These are phyloP conservation scores for Drosophila yakuba DNA, from an alignment of 1,140 invertebrate genomes.

Conservation along the genomic window DNA sequence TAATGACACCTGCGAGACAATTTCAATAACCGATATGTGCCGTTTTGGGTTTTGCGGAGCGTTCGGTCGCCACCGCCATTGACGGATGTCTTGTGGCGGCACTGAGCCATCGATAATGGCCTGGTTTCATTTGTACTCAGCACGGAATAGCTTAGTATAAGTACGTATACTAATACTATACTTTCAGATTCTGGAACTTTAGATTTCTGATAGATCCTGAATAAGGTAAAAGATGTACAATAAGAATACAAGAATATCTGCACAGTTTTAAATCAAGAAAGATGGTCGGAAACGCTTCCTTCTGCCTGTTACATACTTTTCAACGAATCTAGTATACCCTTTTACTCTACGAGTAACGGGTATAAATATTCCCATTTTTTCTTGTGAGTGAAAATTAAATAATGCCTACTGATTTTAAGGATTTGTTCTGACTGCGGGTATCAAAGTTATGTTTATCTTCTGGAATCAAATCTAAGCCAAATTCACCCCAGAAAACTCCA, in stretches of 20 bases:
- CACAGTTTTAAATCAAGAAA: no score
- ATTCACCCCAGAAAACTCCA: neutral
- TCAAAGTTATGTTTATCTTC: slow-evolving; percentile 12
- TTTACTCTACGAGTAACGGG: no score
- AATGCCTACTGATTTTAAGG: slow-evolving; percentile 16
- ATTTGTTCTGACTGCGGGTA: neutral
- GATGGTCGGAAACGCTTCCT: no score
- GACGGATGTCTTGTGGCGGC: slow-evolving; percentile 41
- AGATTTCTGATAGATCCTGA: no score
- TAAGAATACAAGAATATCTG: no score
- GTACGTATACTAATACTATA: no score
- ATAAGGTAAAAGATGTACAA: no score
- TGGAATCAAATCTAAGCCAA: slow-evolving; percentile 20
- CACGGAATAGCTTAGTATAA: neutral
- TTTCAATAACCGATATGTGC: slow-evolving; percentile 79
- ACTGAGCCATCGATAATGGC: slow-evolving; percentile 54
- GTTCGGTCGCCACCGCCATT: slow-evolving; percentile 5
- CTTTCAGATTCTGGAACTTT: no score
- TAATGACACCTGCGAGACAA: slow-evolving; percentile 81
- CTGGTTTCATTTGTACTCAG: slow-evolving; percentile 19
- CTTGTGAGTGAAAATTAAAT: neutral
- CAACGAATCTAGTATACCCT: no score
- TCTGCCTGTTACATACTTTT: no score
- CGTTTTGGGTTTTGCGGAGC: slow-evolving; percentile 54
- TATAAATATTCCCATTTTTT: neutral